A percentile compares a stretch with the other conserved stretches of the same genome.
These are phyloP conservation scores for Hemicordylus capensis DNA, from an alignment of 2,113 vertebrate genomes.

Conservation along the genomic window DNA sequence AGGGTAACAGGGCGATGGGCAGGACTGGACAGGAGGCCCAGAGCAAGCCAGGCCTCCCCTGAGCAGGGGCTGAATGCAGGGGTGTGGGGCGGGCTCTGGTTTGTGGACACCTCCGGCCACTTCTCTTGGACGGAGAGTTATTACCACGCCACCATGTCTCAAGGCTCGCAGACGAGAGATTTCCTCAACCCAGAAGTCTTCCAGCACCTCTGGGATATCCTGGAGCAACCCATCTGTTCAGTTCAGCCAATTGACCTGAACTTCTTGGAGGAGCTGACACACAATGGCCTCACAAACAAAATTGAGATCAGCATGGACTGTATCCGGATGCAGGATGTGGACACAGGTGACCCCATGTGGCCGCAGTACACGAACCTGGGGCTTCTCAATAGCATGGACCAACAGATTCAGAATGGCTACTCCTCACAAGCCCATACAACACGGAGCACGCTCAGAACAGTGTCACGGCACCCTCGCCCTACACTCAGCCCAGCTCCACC, in stretches of 20 bases:
- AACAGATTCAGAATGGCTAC: constrained; percentile 95
- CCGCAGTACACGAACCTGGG: constrained; percentile 98
- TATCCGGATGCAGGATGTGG: constrained; percentile 88
- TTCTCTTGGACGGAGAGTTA: constrained; percentile 93
- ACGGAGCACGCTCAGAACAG: constrained; percentile 94
- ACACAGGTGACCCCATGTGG: constrained; percentile 83
- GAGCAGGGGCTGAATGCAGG: too few relatives aligned
- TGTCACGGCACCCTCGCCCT: constrained; percentile 94
- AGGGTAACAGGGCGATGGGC: too few relatives aligned
- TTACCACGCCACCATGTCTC: constrained; percentile 88
- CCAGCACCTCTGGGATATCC: constrained; percentile 94
- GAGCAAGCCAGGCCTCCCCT: too few relatives aligned
- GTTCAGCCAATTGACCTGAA: constrained; percentile 93
- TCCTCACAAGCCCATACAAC: constrained; percentile 97
- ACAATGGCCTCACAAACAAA: constrained; percentile 89
- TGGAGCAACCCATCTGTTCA: constrained; percentile 90
- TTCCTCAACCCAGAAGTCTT: constrained; percentile 90
- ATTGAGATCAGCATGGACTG: constrained; percentile 99
- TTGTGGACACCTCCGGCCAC: constrained; percentile 86
- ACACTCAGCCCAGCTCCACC: constrained; percentile 97
- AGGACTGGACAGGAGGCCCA: too few relatives aligned
- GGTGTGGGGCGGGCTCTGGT: too few relatives aligned
- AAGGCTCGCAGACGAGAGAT: constrained; percentile 83
- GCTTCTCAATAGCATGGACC: constrained; percentile 98
- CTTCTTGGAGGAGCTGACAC: constrained; percentile 84